Evolutionary conservation across 2,797 vertebrate genomes (phyloP).

Genomic region (Sebastes cheni): DNA sequence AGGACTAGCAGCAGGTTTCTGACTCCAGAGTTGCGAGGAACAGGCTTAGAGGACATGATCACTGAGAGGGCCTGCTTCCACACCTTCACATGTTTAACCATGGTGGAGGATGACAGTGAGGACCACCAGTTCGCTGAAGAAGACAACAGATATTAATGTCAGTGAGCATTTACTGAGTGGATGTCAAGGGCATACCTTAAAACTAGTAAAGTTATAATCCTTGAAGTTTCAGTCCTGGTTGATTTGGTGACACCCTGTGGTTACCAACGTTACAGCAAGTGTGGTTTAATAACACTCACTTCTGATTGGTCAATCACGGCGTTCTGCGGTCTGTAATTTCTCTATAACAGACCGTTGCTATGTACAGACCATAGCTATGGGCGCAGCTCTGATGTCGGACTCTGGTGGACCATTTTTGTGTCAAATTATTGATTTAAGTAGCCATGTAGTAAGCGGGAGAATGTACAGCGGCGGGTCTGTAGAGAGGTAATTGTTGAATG

Average conservation of each 20-base stretch:
- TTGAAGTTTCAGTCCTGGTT: too few relatives aligned
- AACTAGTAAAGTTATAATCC: not conserved
- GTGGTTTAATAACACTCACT: not conserved
- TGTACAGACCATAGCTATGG: rapidly evolving
- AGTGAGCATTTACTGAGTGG: too few relatives aligned
- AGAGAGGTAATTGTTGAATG: not conserved
- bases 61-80: slow-evolving; percentile 61
- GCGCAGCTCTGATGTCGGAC: too few relatives aligned
- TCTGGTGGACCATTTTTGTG: too few relatives aligned
- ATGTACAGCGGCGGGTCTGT: too few relatives aligned
- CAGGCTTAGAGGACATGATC: slow-evolving; percentile 1
- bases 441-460: rapidly evolving
- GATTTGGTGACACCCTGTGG: not conserved
- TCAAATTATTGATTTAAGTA: too few relatives aligned
- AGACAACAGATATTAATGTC: not conserved
- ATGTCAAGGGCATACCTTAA: not conserved
- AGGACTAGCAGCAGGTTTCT: slow-evolving; percentile 56
- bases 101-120: slow-evolving; percentile 42
- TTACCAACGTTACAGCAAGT: not conserved
- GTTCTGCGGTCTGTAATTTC: too few relatives aligned
- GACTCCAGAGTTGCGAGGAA: not conserved
- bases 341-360: too few relatives aligned
- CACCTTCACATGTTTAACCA: slow-evolving; percentile 57
- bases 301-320: too few relatives aligned
- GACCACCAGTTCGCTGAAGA: slow-evolving; percentile 59